phyloP scores from a whole-genome alignment of 2,797 vertebrate genomes.

The Notoglanidium macrostoma region DNA sequence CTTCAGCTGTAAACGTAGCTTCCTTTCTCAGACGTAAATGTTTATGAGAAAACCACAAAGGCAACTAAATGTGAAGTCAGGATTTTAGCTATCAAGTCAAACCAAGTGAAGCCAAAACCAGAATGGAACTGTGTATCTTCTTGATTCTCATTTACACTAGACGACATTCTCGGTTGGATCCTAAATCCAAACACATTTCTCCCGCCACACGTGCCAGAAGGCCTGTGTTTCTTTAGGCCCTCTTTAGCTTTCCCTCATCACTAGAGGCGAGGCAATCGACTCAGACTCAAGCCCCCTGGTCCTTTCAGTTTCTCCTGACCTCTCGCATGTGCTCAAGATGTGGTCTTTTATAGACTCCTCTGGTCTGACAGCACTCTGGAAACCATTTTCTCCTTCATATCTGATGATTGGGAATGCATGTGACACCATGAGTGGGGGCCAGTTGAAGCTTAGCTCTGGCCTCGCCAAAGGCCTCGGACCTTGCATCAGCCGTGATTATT shows the following conservation, averaged over 20 bases:
- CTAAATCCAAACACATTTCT: conserved; percentile 26
- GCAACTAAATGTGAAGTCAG: neutral
- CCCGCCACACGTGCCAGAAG: conserved; percentile 58
- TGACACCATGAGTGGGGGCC: conserved; percentile 59
- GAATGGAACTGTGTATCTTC: conserved; percentile 20
- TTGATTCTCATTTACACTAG: conserved; percentile 26
- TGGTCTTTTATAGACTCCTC: conserved; percentile 62
- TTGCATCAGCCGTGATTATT: conserved; percentile 77
- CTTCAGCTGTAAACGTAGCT: neutral
- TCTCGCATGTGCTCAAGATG: conserved; percentile 65
- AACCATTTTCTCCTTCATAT: conserved; percentile 77
- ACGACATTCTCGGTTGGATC: conserved; percentile 4
- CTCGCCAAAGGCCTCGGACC: conserved; percentile 63
- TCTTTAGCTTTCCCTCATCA: conserved; percentile 60
- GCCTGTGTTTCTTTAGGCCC: conserved; percentile 70
- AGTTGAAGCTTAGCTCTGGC: conserved; percentile 67
- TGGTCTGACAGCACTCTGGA: conserved; percentile 73
- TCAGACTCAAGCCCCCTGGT: conserved; percentile 53
- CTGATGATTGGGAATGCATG: conserved; percentile 54
- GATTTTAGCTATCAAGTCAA: neutral
- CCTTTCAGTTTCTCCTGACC: conserved; percentile 72
- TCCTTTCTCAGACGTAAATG: conserved; percentile 8
- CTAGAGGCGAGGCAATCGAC: conserved; percentile 36
- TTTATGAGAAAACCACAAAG: neutral
- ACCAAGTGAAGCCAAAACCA: conserved; percentile 12